phyloP scores from a whole-genome alignment of 2,113 vertebrate species.

The Petroica traversi region DNA sequence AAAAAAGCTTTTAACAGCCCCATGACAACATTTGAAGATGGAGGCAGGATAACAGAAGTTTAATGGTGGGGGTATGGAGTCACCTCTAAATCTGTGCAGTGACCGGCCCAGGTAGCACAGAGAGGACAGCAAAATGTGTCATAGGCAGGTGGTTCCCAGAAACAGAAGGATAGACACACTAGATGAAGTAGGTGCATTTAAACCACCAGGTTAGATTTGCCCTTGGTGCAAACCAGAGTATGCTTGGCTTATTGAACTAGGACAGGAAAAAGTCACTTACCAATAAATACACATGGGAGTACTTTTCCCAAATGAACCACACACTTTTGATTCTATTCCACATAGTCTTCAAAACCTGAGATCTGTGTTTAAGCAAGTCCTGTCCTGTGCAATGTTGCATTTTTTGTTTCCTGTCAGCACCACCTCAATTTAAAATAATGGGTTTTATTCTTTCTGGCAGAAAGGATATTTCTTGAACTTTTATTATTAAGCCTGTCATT shows the following conservation, averaged over 20 bases:
- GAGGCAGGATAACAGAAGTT: background rate
- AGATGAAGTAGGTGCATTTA: background rate
- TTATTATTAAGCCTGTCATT: background rate
- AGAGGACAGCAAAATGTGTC: background rate
- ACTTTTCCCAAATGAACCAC: background rate
- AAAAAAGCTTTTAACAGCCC: background rate
- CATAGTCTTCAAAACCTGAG: background rate
- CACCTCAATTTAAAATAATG: background rate
- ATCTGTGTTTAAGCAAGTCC: background rate
- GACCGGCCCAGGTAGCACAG: background rate
- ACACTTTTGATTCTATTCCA: background rate
- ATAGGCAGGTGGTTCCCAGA: background rate
- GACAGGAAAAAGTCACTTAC: background rate
- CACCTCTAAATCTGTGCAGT: background rate
- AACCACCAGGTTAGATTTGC: background rate
- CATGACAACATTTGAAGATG: background rate
- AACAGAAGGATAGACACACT: background rate
- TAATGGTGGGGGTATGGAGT: rapidly evolving
- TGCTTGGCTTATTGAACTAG: background rate
- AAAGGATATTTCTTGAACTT: background rate
- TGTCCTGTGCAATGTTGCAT: background rate
- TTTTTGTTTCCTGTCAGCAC: background rate
- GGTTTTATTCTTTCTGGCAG: background rate
- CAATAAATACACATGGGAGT: rapidly evolving
- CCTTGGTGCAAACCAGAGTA: background rate